Evolutionary conservation across 1,140 invertebrate species (phyloP).

Genomic region (Calliphora vicina): DNA sequence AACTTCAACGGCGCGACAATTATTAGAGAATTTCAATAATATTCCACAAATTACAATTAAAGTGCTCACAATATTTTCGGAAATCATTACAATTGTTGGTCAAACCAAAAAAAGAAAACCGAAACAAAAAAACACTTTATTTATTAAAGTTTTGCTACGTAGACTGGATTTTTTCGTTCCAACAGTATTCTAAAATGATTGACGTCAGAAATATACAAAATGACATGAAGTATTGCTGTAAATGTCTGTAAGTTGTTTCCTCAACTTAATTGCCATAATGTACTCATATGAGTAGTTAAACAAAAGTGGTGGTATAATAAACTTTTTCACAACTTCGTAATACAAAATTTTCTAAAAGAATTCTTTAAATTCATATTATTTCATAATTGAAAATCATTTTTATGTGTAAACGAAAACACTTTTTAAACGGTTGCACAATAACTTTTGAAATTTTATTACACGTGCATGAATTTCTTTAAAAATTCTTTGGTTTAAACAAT

Average conservation of each 20-base stretch:
- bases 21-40: slow-evolving; percentile 12
- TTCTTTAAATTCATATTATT: neutral
- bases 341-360: neutral
- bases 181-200: neutral
- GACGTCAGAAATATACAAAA: neutral
- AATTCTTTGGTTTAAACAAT: slow-evolving; percentile 1
- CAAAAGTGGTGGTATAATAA: neutral
- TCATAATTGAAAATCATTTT: neutral
- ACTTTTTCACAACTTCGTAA: slow-evolving; percentile 19
- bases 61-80: neutral
- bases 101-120: neutral
- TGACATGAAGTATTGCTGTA: neutral
- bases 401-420: neutral
- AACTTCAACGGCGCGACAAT: slow-evolving; percentile 26
- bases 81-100: slow-evolving; percentile 20
- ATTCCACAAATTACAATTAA: slow-evolving; percentile 22
- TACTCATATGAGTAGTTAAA: neutral
- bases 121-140: neutral
- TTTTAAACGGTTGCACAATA: neutral
- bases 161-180: neutral
- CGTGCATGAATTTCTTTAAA: neutral
- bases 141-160: neutral
- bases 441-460: neutral
- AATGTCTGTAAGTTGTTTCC: neutral
- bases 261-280: neutral